phyloP scores from a whole-genome alignment of 2,797 vertebrate species.

The Moxostoma hubbsi region DNA sequence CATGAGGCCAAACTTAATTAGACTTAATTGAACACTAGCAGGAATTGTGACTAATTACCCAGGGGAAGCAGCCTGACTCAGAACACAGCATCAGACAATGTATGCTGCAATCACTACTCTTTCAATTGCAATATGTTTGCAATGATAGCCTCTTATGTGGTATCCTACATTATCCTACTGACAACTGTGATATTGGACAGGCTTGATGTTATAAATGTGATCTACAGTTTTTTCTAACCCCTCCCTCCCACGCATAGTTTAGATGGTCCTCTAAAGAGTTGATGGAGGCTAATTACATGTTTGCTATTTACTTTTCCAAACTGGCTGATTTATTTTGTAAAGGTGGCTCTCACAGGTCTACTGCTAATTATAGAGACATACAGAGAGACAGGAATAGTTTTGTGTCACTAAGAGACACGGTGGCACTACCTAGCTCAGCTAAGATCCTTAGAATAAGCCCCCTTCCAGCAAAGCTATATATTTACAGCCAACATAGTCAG shows the following conservation, averaged over 20 bases:
- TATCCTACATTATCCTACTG: no score
- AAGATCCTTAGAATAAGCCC: not conserved
- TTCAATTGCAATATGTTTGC: conserved; percentile 47
- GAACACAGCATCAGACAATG: conserved; percentile 59
- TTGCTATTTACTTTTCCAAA: conserved; percentile 59
- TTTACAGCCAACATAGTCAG: no score
- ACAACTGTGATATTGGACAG: not conserved
- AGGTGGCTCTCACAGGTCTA: conserved; percentile 55
- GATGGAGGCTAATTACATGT: conserved; percentile 66
- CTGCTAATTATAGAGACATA: conserved; percentile 68
- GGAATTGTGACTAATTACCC: conserved; percentile 69
- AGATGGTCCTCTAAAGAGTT: conserved; percentile 33
- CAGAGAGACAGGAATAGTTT: conserved; percentile 65
- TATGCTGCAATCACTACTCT: conserved; percentile 51
- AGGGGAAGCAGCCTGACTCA: conserved; percentile 25
- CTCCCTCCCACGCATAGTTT: not conserved
- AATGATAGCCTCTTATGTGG: conserved; percentile 7
- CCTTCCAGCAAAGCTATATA: not conserved
- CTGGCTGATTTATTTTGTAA: conserved; percentile 66
- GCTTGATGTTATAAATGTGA: no score
- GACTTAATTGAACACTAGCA: conserved; percentile 58
- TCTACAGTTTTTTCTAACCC: not conserved
- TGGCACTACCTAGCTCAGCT: conserved; percentile 49
- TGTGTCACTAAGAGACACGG: conserved; percentile 63
- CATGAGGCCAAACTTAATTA: conserved; percentile 55